Evolutionary conservation across 2,113 vertebrate species (phyloP), one percentile per base, ranked within the genome.

Genomic region (Acanthochromis polyacanthus): DNA sequence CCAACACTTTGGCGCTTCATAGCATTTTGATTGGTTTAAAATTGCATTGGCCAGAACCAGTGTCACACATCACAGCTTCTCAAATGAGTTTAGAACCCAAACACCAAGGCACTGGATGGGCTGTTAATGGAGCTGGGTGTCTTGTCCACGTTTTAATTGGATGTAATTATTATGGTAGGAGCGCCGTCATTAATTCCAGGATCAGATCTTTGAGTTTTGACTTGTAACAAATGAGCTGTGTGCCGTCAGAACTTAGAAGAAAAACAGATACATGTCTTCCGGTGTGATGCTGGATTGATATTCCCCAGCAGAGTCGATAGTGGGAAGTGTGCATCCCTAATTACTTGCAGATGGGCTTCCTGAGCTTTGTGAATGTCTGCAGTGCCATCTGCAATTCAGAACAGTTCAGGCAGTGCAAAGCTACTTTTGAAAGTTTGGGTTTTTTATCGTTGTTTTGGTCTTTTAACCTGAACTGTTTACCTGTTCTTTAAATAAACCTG

Each of bases 11-110:
- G 63, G 57, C 46, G 14, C 38, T 65, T 43, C 25, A 5, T 3
- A 51, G 12, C 40, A 16, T 71, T 63, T 53, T 51, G 19, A 86
- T 74, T 19, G 63, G 46, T 73, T 76, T 64, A 60, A 53, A 75
- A 62, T 56, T 32, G 59, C 36, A 32, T 55, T 52, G 66, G 61
- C 30, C 20, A 20, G 56, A 75, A 43, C 10, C 10, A 15, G 48
- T 8, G 14, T 43, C 40, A 55, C 72, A 30, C 59, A 51, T 1
- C 61, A 52, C 12, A 11, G 57, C 61, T 60, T 61, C n/a, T 32
- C 23, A 10, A 81, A 81, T 75, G 17, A 63, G 64, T 53, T 71
- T 48, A 77, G 63, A 72, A n/a, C 16, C 1, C 25, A 16, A 50
- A 70, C 30, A 32, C 30, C 30, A 71, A 36, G 71, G 57, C 12